These are phyloP conservation scores for Numenius phaeopus DNA, from an alignment of 2,797 vertebrate genomes.

Conservation along the genomic window DNA sequence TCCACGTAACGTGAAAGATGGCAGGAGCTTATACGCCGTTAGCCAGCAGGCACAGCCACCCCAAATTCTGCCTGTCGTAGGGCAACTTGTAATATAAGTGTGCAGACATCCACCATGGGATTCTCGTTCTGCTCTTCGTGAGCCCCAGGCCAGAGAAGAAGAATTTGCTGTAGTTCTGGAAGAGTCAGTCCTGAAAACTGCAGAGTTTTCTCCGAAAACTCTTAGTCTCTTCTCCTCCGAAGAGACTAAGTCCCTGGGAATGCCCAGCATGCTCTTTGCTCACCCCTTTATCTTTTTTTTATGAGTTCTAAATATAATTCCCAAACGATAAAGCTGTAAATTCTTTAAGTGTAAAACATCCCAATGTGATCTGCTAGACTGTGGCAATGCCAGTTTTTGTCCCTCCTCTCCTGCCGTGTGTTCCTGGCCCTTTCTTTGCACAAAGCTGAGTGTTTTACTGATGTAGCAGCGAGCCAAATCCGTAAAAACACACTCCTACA, in stretches of 20 bases:
- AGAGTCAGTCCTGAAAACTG: not conserved
- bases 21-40: not conserved
- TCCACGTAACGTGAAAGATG: not conserved
- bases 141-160: not conserved
- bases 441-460: not conserved
- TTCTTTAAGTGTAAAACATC: not conserved
- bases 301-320: not conserved
- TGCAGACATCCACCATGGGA: not conserved
- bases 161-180: not conserved
- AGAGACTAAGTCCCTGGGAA: not conserved
- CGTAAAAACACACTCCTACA: constrained; percentile 21
- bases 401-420: not conserved
- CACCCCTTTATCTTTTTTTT: not conserved
- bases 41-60: not conserved
- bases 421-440: not conserved
- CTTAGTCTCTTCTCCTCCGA: too few relatives aligned
- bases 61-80: not conserved
- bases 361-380: not conserved
- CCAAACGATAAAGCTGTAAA: not conserved
- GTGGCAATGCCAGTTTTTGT: not conserved
- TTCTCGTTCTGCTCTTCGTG: not conserved
- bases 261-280: not conserved
- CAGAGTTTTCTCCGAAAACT: too few relatives aligned
- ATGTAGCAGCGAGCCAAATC: not conserved
- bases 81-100: not conserved